Evolutionary conservation across 2,797 vertebrate genomes (phyloP), one percentile per base, ranked within the genome.

Genomic region (Leucoraja ocellata): DNA sequence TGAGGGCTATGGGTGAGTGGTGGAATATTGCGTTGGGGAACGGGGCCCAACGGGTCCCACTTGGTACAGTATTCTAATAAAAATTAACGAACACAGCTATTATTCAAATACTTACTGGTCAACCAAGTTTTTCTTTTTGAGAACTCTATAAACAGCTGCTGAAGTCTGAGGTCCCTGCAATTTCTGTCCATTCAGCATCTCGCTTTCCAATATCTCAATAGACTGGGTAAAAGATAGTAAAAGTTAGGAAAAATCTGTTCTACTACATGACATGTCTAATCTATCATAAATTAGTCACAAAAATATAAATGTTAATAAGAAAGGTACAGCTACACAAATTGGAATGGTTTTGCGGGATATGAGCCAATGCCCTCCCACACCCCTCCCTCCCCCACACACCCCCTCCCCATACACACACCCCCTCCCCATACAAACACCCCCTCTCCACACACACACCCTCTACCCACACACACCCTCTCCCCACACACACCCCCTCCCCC

Each of bases 141-240:
- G 96, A 86, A 98, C 96, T 95, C 97, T 98, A 96, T 97, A 97
- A 92, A 98, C 97, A 95, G 71, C 98, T 0, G 96, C 96, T 0
- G 98, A 97, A 32, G 98, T 97, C 94, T 97, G 97, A 14, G 98
- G 98, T 32, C 98, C 98, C 95, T 98, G 98, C 14, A 98, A 96
- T 94, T 98, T 98, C 95, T 98, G 98, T 8, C 98, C 98, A 0
- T 98, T 98, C 93, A 98, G 95, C 97, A 98, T 97, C 94, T 98
- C 98, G 0, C 94, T 96, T 95, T 98, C 98, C 94, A 98, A 95
- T 91, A 98, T 96, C 73, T 94, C 95, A 4, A 98, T 97, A 0
- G 97, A 96, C 98, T 98, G 94, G 91, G 94, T 94, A 92, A 95
- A 84, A 96, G 58, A 93, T 94, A 88, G 93, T 68, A 46, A 39